Percentiles rank a stretch among this genome's conserved stretches.
Conservation (phyloP, 2,888 invertebrate species). For the Nasonia oneida region DNA sequence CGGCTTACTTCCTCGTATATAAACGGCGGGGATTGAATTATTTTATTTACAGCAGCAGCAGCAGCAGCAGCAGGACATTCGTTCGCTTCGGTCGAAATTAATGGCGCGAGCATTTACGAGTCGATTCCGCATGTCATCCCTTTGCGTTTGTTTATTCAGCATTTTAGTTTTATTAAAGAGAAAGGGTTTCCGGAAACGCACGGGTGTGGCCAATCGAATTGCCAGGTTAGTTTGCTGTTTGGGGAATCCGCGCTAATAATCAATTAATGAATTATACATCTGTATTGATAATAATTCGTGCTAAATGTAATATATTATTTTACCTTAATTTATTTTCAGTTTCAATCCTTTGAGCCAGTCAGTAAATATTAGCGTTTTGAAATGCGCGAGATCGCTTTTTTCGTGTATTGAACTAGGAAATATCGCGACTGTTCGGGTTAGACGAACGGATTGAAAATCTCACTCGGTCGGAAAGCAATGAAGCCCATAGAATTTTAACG, state of each 20-base stretch:
- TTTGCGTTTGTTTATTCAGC: constrained; percentile 7
- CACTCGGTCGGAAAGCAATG: neutral
- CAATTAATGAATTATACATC: neutral
- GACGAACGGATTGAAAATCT: neutral
- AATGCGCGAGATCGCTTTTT: too few species aligned
- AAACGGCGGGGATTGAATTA: constrained; percentile 7
- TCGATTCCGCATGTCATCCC: neutral
- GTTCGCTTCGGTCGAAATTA: constrained; percentile 31
- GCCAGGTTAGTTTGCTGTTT: neutral
- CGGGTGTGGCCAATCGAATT: neutral
- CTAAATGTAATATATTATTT: neutral
- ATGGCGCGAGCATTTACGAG: constrained; percentile 18
- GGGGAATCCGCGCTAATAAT: neutral
- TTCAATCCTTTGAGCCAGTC: too few species aligned
- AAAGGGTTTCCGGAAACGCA: neutral
- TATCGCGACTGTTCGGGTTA: too few species aligned
- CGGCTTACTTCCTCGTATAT: neutral
- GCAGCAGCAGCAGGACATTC: neutral
- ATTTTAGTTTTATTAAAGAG: constrained; percentile 4
- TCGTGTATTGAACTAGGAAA: too few species aligned
- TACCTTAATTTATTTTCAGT: too few species aligned
- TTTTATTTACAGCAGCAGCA: constrained; percentile 32
- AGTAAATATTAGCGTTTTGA: too few species aligned
- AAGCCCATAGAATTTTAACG: neutral
- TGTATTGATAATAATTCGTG: neutral